These are phyloP conservation scores for Cyrtodaria siliqua DNA, from an alignment of 2,888 invertebrate species.

Conservation along the genomic window DNA sequence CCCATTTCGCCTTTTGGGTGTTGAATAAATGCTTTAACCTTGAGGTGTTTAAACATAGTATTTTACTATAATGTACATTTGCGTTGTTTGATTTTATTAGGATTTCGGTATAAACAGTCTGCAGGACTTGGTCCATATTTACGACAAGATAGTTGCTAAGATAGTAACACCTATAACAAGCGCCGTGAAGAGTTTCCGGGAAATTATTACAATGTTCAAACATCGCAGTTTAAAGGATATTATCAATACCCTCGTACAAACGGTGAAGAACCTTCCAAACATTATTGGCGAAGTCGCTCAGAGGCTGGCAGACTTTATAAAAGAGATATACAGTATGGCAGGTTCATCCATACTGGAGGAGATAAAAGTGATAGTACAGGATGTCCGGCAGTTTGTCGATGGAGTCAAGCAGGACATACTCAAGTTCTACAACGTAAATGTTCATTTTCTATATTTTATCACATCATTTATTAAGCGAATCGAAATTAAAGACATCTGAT, in stretches of 20 bases:
- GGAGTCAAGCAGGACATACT: slow-evolving; percentile 37
- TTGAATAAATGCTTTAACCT: too few species aligned
- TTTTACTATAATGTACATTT: too few species aligned
- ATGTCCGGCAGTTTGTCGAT: slow-evolving; percentile 36
- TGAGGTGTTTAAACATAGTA: too few species aligned
- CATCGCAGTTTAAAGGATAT: slow-evolving; percentile 26
- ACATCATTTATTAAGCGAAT: slow-evolving; percentile 30
- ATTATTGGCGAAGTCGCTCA: slow-evolving; percentile 23
- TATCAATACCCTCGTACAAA: slow-evolving; percentile 21
- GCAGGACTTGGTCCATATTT: slow-evolving; percentile 61
- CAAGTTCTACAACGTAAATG: slow-evolving; percentile 55
- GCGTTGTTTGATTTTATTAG: too few species aligned
- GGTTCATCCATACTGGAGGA: slow-evolving; percentile 36
- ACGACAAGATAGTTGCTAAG: slow-evolving; percentile 61
- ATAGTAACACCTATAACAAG: slow-evolving; percentile 61
- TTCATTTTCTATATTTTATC: too few species aligned
- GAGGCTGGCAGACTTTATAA: slow-evolving; percentile 22
- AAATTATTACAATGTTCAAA: slow-evolving; percentile 54
- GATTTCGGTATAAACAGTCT: slow-evolving; percentile 69
- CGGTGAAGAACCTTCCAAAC: slow-evolving; percentile 36
- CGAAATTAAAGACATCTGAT: too few species aligned
- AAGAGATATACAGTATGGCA: slow-evolving; percentile 27
- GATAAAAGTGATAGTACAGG: slow-evolving; percentile 33
- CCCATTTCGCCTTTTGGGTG: too few species aligned
- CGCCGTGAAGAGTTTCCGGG: slow-evolving; percentile 52